A percentile compares a stretch with the other conserved stretches of the same genome.
phyloP scores from a whole-genome alignment of 2,888 invertebrate species.

The Metellina segmentata region DNA sequence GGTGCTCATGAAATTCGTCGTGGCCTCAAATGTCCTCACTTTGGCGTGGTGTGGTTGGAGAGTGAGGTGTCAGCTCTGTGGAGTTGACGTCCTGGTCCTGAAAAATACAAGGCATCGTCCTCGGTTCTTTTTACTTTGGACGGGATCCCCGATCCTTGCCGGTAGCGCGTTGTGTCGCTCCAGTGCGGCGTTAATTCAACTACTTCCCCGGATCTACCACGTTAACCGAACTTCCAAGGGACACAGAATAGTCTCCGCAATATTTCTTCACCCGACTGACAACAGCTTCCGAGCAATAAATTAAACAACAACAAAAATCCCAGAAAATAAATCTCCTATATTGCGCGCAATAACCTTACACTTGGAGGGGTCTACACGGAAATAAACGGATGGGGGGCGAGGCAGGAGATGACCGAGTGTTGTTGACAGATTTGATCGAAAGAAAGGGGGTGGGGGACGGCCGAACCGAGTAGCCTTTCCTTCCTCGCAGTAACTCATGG shows the following conservation, averaged over 20 bases:
- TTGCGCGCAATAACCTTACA: neutral
- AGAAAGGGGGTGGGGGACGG: neutral
- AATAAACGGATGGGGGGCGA: neutral
- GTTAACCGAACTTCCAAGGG: neutral
- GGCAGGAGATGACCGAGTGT: constrained; percentile 26
- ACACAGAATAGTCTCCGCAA: neutral
- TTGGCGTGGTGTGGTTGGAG: too few relatives aligned
- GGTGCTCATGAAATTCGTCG: too few relatives aligned
- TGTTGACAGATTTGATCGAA: constrained; percentile 61
- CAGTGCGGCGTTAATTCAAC: too few relatives aligned
- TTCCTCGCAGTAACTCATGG: constrained; percentile 18
- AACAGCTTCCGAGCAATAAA: neutral
- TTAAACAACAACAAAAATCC: neutral
- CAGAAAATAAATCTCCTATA: neutral
- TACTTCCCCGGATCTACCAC: too few relatives aligned
- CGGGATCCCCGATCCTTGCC: too few relatives aligned
- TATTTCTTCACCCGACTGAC: neutral
- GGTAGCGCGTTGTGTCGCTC: too few relatives aligned
- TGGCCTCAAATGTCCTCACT: too few relatives aligned
- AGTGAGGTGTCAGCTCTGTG: too few relatives aligned
- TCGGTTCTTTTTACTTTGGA: too few relatives aligned
- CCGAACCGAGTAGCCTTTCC: neutral
- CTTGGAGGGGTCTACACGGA: neutral
- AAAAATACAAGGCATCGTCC: too few relatives aligned
- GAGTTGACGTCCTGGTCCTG: too few relatives aligned